Evolutionary conservation across 2,113 vertebrate species (phyloP).

Genomic region (Trematocara zebra): DNA sequence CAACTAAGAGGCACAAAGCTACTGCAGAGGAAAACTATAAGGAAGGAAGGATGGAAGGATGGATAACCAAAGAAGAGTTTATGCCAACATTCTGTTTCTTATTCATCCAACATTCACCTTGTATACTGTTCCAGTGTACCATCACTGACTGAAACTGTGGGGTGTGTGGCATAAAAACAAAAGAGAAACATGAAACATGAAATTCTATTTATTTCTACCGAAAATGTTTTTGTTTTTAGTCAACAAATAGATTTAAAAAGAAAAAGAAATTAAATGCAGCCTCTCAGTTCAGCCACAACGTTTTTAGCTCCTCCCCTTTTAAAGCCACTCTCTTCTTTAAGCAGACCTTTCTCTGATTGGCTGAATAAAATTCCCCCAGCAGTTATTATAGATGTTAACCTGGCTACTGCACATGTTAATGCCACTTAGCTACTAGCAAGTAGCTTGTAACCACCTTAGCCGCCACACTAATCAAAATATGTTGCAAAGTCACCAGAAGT

Average conservation of each 20-base stretch:
- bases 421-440: neutral
- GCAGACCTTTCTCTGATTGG: neutral
- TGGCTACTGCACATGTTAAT: neutral
- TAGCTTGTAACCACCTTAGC: neutral
- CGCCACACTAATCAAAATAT: neutral
- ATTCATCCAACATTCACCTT: neutral
- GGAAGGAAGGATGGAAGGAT: fast-evolving
- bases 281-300: neutral
- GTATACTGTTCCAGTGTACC: neutral
- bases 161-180: neutral
- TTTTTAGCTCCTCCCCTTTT: neutral
- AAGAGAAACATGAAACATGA: neutral
- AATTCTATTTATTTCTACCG: neutral
- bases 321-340: neutral
- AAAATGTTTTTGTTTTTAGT: neutral
- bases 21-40: neutral
- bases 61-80: neutral
- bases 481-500: neutral
- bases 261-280: neutral
- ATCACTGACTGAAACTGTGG: neutral
- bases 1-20: neutral
- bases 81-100: too few species aligned
- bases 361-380: neutral
- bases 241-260: neutral
- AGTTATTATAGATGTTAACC: neutral